Conservation (phyloP, 1,140 invertebrate genomes). For the Pseudomyrmex dendroicus region DNA sequence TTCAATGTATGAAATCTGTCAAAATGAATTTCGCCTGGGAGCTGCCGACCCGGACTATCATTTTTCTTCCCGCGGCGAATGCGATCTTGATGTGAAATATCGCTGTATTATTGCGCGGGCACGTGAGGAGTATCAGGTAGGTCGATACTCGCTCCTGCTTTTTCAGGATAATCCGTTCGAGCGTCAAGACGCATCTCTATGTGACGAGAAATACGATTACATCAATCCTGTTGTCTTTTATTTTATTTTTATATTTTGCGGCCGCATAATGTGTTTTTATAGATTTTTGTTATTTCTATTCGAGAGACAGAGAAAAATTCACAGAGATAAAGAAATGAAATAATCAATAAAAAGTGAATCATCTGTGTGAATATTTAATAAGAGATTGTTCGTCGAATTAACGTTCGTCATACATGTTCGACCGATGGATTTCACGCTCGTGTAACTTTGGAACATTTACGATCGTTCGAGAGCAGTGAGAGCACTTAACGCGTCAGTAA, state of each 20-base stretch:
- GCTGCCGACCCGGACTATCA: constrained; percentile 78
- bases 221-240: constrained; percentile 14
- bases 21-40: constrained; percentile 84
- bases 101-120: constrained; percentile 83
- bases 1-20: constrained; percentile 86
- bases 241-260: constrained; percentile 4
- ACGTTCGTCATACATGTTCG: constrained; percentile 36
- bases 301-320: not conserved
- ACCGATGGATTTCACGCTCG: constrained; percentile 11
- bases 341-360: too few relatives aligned
- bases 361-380: not conserved
- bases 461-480: constrained; percentile 69
- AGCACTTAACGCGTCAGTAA: constrained; percentile 80
- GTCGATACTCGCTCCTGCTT: constrained; percentile 50
- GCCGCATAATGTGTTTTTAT: not conserved
- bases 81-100: constrained; percentile 85
- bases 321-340: not conserved
- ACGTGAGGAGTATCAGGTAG: constrained; percentile 59
- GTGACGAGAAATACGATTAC: constrained; percentile 55
- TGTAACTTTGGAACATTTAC: constrained; percentile 58
- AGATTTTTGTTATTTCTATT: not conserved
- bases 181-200: constrained; percentile 8
- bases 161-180: constrained; percentile 55
- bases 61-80: constrained; percentile 84
- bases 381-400: not conserved